These are phyloP conservation scores for Herpailurus yagouaroundi DNA, from an alignment of 2,113 vertebrate species.

Conservation along the genomic window DNA sequence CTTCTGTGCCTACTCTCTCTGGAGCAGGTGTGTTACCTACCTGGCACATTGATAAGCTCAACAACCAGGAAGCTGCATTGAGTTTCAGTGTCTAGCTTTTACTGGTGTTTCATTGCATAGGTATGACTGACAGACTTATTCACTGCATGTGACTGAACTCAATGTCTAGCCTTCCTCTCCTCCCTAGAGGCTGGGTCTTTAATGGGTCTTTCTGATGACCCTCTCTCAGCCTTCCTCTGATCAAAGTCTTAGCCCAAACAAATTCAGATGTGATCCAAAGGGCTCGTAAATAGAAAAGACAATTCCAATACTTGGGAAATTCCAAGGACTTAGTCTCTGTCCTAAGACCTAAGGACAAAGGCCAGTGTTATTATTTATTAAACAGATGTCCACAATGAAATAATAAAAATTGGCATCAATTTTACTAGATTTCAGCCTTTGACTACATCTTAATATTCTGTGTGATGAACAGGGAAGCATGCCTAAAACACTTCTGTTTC, in stretches of 20 bases:
- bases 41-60: neutral
- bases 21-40: neutral
- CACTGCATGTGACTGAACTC: neutral
- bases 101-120: neutral
- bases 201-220: neutral
- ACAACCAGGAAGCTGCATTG: neutral
- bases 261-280: neutral
- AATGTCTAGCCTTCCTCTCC: neutral
- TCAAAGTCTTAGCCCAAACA: neutral
- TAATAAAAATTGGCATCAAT: neutral
- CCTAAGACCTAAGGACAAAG: neutral
- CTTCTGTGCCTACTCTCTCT: neutral
- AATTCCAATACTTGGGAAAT: neutral
- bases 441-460: neutral
- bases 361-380: neutral
- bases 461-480: neutral
- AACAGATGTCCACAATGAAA: neutral
- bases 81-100: neutral
- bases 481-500: neutral
- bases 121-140: neutral
- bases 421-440: neutral
- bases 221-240: neutral
- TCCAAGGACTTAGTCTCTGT: neutral
- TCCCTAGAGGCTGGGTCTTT: neutral
- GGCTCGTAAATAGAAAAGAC: neutral